Evolutionary conservation across 2,797 vertebrate genomes (phyloP).

Genomic region (Arrhamphus sclerolepis): DNA sequence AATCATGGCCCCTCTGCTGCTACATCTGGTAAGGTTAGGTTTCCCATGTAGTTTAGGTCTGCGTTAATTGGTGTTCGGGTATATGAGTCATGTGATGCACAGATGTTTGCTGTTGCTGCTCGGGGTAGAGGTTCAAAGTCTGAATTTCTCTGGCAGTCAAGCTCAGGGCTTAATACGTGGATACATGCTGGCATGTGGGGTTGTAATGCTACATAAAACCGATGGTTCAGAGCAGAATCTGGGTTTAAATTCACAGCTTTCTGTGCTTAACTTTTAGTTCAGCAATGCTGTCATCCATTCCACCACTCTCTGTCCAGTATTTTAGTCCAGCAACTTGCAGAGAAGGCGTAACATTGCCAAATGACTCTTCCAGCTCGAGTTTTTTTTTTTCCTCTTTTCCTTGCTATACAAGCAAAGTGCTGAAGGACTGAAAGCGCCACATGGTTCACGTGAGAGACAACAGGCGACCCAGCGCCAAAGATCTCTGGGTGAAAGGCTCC

Average conservation of each 20-base stretch:
- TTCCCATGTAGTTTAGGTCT: conserved; percentile 38
- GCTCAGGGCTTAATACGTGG: conserved; percentile 12
- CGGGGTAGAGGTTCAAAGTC: conserved; percentile 5
- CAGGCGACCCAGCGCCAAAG: not conserved
- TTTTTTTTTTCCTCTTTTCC: not conserved
- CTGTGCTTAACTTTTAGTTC: not conserved
- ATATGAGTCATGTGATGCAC: conserved; percentile 48
- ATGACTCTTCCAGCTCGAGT: conserved; percentile 3
- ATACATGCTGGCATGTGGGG: not conserved
- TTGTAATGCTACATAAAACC: conserved; percentile 1
- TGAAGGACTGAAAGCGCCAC: not conserved
- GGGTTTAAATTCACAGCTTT: conserved; percentile 7
- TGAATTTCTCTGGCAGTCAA: conserved; percentile 32
- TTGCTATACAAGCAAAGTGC: no score
- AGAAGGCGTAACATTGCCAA: no score
- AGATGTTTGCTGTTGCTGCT: conserved; percentile 34
- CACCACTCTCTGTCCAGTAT: not conserved
- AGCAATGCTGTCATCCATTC: not conserved
- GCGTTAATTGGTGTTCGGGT: conserved; percentile 19
- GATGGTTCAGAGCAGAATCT: not conserved
- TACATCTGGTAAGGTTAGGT: conserved; percentile 22
- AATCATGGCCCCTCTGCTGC: conserved; percentile 25
- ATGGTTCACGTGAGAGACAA: not conserved
- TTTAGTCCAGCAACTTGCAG: not conserved
- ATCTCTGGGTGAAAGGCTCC: conserved; percentile 1